phyloP scores from a whole-genome alignment of 2,797 vertebrate species.

The Pangasius macronema region DNA sequence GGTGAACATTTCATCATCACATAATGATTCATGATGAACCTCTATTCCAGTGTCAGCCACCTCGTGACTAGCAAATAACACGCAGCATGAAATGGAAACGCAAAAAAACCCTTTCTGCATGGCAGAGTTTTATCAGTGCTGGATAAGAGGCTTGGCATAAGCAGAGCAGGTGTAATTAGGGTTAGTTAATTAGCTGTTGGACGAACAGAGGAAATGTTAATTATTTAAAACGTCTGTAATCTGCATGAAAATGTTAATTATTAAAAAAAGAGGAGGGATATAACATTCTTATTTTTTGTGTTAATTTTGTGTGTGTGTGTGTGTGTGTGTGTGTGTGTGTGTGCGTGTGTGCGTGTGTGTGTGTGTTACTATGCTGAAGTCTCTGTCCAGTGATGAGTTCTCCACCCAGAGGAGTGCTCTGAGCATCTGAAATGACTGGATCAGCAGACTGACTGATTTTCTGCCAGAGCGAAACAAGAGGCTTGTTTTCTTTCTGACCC shows the following conservation, averaged over 20 bases:
- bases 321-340: neutral
- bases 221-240: slow-evolving; percentile 37
- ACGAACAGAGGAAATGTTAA: slow-evolving; percentile 46
- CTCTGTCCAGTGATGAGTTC: slow-evolving; percentile 25
- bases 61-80: neutral
- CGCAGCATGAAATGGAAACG: neutral
- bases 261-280: neutral
- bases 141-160: neutral
- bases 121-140: slow-evolving; percentile 1
- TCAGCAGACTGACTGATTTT: slow-evolving; percentile 60
- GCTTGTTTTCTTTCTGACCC: slow-evolving; percentile 66
- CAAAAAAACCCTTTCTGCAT: neutral
- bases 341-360: neutral
- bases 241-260: slow-evolving; percentile 5
- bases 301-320: neutral
- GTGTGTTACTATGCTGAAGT: neutral
- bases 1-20: neutral
- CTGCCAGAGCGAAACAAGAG: slow-evolving; percentile 65
- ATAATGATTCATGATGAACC: neutral
- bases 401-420: slow-evolving; percentile 27
- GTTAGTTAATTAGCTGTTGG: slow-evolving; percentile 45
- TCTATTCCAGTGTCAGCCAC: no score
- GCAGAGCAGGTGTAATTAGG: slow-evolving; percentile 43
- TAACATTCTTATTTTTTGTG: neutral
- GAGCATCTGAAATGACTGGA: slow-evolving; percentile 59